Percentiles rank a stretch among this genome's conserved stretches.
Conservation (phyloP, 2,797 vertebrate genomes). For the Mus caroli region DNA sequence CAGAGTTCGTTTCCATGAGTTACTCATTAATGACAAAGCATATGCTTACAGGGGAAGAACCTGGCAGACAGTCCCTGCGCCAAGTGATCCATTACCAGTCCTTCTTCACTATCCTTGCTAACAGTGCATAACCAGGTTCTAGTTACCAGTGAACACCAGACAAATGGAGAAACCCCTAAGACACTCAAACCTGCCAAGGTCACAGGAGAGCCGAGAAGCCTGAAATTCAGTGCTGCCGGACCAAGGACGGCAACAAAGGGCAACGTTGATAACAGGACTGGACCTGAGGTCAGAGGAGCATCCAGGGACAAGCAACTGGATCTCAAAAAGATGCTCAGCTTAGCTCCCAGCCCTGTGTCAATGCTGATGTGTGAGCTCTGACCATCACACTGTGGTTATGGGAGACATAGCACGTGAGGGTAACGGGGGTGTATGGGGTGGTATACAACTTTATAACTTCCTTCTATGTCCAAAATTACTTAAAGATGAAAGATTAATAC, state of each 20-base stretch:
- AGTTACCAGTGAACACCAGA: not conserved
- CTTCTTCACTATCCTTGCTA: not conserved
- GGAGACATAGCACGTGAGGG: not conserved
- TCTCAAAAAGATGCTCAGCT: not conserved
- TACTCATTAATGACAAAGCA: constrained; percentile 54
- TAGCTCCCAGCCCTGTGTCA: not conserved
- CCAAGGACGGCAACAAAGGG: not conserved
- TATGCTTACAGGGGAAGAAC: not conserved
- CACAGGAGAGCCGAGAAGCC: not conserved
- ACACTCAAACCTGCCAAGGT: not conserved
- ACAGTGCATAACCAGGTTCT: not conserved
- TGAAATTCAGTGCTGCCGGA: not conserved
- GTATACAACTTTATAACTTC: not conserved
- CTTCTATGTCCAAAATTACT: constrained; percentile 5
- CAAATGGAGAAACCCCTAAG: not conserved
- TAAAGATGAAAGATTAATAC: constrained; percentile 31
- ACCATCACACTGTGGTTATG: not conserved
- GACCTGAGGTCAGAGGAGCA: not conserved
- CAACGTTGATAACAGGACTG: not conserved
- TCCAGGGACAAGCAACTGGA: not conserved
- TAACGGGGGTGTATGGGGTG: not conserved
- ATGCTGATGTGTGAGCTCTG: not conserved
- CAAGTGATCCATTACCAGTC: not conserved
- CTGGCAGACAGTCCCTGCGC: not conserved
- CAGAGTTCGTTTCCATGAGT: constrained; percentile 15